Evolutionary conservation across 2,113 vertebrate species (phyloP), one percentile per base, ranked within the genome.

Genomic region (Brachirus orientalis): DNA sequence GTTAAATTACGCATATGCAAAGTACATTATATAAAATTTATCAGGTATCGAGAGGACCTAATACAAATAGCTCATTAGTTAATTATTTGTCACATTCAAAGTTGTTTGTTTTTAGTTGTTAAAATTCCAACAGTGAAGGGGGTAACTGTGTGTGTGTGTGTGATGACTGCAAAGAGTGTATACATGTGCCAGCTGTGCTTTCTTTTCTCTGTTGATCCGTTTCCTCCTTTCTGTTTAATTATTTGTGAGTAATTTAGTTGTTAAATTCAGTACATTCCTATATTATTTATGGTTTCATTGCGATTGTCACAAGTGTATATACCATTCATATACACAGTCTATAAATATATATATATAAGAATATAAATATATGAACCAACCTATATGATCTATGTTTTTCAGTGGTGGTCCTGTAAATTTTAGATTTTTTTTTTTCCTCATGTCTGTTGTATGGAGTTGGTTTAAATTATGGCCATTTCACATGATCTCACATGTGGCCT

Each of bases 261-360:
- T 80, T 82, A 67, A 86, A 72, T 86, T 90, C 85, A 88, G 72
- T 86, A 92, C 91, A 92, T 93, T 93, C 91, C 90, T 91, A 65
- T 84, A 88, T 92, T 92, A 93, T 92, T 94, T 93, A 93, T 93
- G 85, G 44, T 88, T 89, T 69, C 86, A 82, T 89, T 83, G 80
- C 90, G 83, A 90, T 91, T 89, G 88, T 87, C 87, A 85, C 70
- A 87, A 82, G 85, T 93, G 88, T 90, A 91, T 88, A 90, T 90
- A 89, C 48, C 72, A 83, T 80, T 67, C 72, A 83, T 82, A 89
- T 85, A 81, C 78, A 87, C 83, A 86, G 55, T 74, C 54, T 83
- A 84, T 89, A 73, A 68, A 83, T 75, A 85, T 86, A 88, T 43
- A 43, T 43, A 43, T 50, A 79, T 75, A 86, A 59, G 79, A 60